Conservation (phyloP, 2,888 invertebrate genomes). For the Crioceris asparagi region DNA sequence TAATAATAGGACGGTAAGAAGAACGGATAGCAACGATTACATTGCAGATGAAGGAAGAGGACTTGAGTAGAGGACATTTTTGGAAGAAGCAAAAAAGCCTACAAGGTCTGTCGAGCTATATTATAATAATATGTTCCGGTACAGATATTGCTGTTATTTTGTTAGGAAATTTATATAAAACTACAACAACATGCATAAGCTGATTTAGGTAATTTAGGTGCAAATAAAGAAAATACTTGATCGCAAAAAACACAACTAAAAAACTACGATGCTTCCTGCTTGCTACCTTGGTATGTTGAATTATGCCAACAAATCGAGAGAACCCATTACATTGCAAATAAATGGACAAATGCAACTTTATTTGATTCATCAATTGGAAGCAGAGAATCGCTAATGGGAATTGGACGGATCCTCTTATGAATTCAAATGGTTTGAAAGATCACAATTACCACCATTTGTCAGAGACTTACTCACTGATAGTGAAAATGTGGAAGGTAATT, state of each 20-base stretch:
- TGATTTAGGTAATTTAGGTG: neutral
- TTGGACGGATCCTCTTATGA: constrained; percentile 6
- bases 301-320: too few relatives aligned
- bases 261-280: constrained; percentile 7
- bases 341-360: constrained; percentile 7
- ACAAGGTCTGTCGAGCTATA: too few relatives aligned
- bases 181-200: too few relatives aligned
- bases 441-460: too few relatives aligned
- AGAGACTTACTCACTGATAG: constrained; percentile 5
- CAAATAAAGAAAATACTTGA: constrained; percentile 4
- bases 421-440: constrained; percentile 8
- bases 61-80: too few relatives aligned
- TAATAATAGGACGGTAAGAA: too few relatives aligned
- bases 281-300: constrained; percentile 5
- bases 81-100: too few relatives aligned
- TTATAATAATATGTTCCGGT: too few relatives aligned
- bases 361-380: constrained; percentile 9
- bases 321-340: constrained; percentile 7
- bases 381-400: constrained; percentile 4
- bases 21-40: too few relatives aligned
- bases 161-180: too few relatives aligned
- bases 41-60: too few relatives aligned
- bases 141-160: too few relatives aligned
- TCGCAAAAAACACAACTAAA: constrained; percentile 7
- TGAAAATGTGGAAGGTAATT: neutral